These are phyloP conservation scores for Parasteatoda lunata DNA, from an alignment of 2,888 invertebrate species.

Conservation along the genomic window DNA sequence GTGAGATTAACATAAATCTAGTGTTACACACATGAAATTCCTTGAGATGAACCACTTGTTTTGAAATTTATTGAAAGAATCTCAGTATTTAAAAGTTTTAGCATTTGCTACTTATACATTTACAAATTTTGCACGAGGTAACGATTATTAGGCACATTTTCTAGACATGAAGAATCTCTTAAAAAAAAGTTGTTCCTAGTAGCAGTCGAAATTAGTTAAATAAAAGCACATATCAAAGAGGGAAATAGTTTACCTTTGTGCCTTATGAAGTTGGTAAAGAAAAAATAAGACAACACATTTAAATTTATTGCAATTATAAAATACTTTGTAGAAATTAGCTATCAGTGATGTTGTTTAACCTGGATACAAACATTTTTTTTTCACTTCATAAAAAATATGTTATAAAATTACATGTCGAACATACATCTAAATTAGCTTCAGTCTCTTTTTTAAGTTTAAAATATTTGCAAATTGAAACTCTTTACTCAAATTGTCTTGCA, in stretches of 20 bases:
- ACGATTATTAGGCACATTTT: not conserved
- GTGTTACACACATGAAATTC: no score
- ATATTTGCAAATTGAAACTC: no score
- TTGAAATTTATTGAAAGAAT: no score
- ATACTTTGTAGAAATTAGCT: not conserved
- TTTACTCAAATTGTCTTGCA: no score
- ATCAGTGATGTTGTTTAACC: not conserved
- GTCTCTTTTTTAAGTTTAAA: no score
- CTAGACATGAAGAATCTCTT: constrained; percentile 1
- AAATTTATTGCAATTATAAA: constrained; percentile 1
- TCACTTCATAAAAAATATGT: no score
- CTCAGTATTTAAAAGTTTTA: not conserved
- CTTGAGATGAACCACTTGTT: no score
- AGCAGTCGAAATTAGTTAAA: constrained; percentile 30
- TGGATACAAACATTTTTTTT: no score
- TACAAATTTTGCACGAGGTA: not conserved
- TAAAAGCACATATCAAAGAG: constrained; percentile 56
- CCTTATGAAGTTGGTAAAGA: constrained; percentile 46
- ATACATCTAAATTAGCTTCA: no score
- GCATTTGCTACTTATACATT: not conserved
- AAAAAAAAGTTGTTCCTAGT: constrained; percentile 53
- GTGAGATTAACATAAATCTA: no score
- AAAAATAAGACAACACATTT: constrained; percentile 20
- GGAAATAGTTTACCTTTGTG: constrained; percentile 58
- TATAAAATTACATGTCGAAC: no score